Percentiles rank a stretch among this genome's conserved stretches.
phyloP scores from a whole-genome alignment of 2,888 invertebrate genomes.

The Acleris literana region DNA sequence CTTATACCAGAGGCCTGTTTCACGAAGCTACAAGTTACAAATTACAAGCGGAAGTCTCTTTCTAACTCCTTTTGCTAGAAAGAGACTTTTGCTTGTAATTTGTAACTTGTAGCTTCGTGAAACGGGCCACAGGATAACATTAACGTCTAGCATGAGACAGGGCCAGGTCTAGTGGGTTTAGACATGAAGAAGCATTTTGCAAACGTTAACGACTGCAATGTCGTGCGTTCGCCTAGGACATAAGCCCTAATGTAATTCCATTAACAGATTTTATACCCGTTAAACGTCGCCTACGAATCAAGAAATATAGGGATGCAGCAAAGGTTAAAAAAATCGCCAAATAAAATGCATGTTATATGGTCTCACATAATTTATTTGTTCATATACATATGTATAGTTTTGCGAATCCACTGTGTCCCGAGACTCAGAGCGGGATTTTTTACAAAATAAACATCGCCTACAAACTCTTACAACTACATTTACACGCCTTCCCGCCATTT shows the following conservation, averaged over 20 bases:
- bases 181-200: too few species aligned
- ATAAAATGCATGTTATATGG: slow-evolving; percentile 56
- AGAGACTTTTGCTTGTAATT: too few species aligned
- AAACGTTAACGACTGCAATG: too few species aligned
- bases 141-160: too few species aligned
- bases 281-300: slow-evolving; percentile 1
- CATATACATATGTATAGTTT: slow-evolving; percentile 84
- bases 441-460: slow-evolving; percentile 78
- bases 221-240: too few species aligned
- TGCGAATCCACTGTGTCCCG: slow-evolving; percentile 83
- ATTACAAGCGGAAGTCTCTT: too few species aligned
- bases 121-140: too few species aligned
- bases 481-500: slow-evolving; percentile 62
- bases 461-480: slow-evolving; percentile 72
- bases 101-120: too few species aligned
- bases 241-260: background rate
- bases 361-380: slow-evolving; percentile 83
- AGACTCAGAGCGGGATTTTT: slow-evolving; percentile 77
- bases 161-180: too few species aligned
- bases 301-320: background rate
- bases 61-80: too few species aligned
- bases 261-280: background rate
- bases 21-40: too few species aligned
- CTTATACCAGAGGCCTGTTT: too few species aligned
- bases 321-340: slow-evolving; percentile 24